Base-by-base conservation (phyloP, 2,888 invertebrate genomes). In the Lithophane ornitopus region DNA sequence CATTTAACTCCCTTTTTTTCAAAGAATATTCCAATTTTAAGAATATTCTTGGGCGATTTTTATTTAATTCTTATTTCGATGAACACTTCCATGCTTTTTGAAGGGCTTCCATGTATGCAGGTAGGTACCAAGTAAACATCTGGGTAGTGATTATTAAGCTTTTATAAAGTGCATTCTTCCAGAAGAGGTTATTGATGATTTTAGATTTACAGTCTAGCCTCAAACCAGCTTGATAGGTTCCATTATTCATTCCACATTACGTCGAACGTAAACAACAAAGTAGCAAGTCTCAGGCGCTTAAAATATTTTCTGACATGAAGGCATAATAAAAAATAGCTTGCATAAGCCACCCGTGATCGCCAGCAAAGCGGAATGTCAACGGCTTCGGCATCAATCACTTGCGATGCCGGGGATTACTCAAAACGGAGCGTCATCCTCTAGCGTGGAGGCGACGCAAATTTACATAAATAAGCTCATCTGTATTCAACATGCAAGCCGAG, bases 391-490 rank as follows among this genome's bases (percentile, higher is more conserved):
- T 95, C 94, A 95, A 95, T 95, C 95, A 94, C 94, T 93, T 94
- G 93, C 92, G 93, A 93, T 92, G 93, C 90, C 89, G 86, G 92
- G 94, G 94, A 94, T 95, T 95, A 94, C 93, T 91, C 90, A 91
- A 91, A 90, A 92, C 88, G 90, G 90, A 89, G 93, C 93, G 93
- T 94, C 94, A 94, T 92, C 91, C 92, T 91, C 85, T 86, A 89
- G 89, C 91, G 89, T 87, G 89, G 91, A 91, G 91, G 93, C 93
- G 91, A 92, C 91, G 91, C 89, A 90, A 93, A 95, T 95, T 95
- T 95, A 94, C 95, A 95, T 95, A 95, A 95, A 95, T 95, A 95
- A 95, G 93, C 95, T 95, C 95, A 95, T 95, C 94, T 95, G 94
- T 95, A 95, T 95, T 95, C 95, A 93, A 92, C 93, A 92, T 95